Evolutionary conservation across 2,113 vertebrate species (phyloP), one percentile per base, ranked within the genome.

Genomic region (Plecotus auritus): DNA sequence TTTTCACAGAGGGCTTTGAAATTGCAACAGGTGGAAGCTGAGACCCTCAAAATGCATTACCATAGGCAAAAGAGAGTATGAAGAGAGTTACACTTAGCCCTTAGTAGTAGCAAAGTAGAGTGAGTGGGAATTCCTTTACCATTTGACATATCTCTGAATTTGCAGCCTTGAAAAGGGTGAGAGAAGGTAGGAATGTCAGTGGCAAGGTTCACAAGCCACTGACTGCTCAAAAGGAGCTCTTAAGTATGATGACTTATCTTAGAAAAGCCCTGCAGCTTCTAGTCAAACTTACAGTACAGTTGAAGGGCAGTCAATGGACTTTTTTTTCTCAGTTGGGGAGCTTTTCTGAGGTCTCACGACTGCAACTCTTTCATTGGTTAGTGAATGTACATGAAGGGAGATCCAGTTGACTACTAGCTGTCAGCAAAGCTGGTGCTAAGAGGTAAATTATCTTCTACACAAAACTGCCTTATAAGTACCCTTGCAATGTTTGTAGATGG

Each of bases 201-300:
- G 26, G 32, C 64, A 85, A 30, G 10, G 49, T 59, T 94, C 67
- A 80, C 22, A 81, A 64, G 47, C 80, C 54, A 72, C 66, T 94
- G 45, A 30, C n/a, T 88, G n/a, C 22, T 89, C 40, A 91, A 76
- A 91, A 69, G 87, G 26, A 47, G 28, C 22, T 83, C 54, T 86
- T 81, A 93, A 67, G 32, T 54, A 54, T 42, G 61, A 61, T 77
- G 40, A 91, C 40, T 61, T 86, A 84, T 28, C 64, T 45, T 69
- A 51, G 32, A 91, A 97, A 95, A 95, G 86, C 81, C 16, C 66
- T 49, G 86, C 47, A 91, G 6, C 28, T 42, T 84, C 37, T 69
- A 83, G 18, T 91, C 22, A 95, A 91, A 96, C 70, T 92, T 40
- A 83, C 22, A 94, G 40, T 45, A 84, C 35, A 72, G 20, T 81